Evolutionary conservation across 2,797 vertebrate species (phyloP), one percentile per base, ranked within the genome.

Genomic region (Leptodactylus fallax): DNA sequence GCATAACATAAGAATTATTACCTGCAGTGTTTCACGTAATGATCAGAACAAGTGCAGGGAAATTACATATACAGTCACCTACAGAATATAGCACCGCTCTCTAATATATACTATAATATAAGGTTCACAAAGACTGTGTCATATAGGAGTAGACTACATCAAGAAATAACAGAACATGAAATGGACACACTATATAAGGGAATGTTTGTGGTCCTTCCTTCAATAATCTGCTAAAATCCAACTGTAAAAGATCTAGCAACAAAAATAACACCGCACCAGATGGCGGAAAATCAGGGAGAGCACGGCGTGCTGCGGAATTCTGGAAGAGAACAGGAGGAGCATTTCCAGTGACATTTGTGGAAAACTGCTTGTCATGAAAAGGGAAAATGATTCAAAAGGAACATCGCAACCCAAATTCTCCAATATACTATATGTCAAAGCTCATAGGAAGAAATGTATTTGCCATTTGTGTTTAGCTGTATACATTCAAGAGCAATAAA

Each of bases 241-340:
- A 85, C 74, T 86, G 85, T 49, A 83, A 79, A 83, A 19, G 72
- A 83, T 77, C 81, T 27, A 72, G 53, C 58, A 69, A 78, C n/a
- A 63, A 65, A n/a, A 65, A 81, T 23, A 81, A 82, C 17, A 61
- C 23, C 6, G 17, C 13, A 51, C 47, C 80, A 87, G 85, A 79
- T 79, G 84, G 81, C 16, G 69, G 27, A 36, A 79, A 72, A 81
- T 56, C 78, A 27, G 56, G 77, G 58, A 14, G 72, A 55, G 65
- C 65, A n/a, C 55, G 14, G 67, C 53, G 47, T 47, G 36, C 71
- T 78, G 72, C 45, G 10, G 11, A 17, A 86, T 58, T 21, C 60
- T 79, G 85, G 81, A 83, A 83, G 47, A 45, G 11, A 71, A 87
- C 45, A 27, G 71, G 23, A 27, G 16, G 61, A 85, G 56, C 65